Conservation (phyloP, 2,888 invertebrate genomes). For the Drosophila melanosoma region DNA sequence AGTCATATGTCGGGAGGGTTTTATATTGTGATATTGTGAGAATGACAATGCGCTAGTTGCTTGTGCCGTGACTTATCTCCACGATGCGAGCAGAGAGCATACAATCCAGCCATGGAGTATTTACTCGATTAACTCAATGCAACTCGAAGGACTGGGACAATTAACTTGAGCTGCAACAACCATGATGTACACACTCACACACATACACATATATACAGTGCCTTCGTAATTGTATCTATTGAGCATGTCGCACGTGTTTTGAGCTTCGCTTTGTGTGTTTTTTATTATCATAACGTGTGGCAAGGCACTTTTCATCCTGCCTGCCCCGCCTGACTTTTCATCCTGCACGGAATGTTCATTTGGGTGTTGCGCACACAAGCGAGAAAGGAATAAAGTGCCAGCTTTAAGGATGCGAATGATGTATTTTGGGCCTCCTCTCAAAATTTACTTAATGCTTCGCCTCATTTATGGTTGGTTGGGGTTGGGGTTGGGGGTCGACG, state of each 20-base stretch:
- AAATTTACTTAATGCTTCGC: slow-evolving; percentile 34
- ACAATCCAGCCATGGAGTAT: slow-evolving; percentile 31
- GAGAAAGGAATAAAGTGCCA: slow-evolving; percentile 58
- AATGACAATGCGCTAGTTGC: slow-evolving; percentile 48
- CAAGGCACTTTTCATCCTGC: slow-evolving; percentile 1
- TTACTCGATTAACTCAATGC: slow-evolving; percentile 62
- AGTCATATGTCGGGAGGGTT: slow-evolving; percentile 29
- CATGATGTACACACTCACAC: neutral
- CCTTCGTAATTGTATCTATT: slow-evolving; percentile 35
- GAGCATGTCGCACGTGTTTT: slow-evolving; percentile 62
- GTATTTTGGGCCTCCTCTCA: slow-evolving; percentile 22
- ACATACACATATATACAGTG: neutral
- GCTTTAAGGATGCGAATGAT: slow-evolving; percentile 40
- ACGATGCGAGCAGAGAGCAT: slow-evolving; percentile 29
- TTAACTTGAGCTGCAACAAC: slow-evolving; percentile 56
- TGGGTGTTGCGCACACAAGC: slow-evolving; percentile 54
- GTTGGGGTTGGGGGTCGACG: too few relatives aligned
- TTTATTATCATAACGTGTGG: slow-evolving; percentile 57
- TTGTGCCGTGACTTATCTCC: slow-evolving; percentile 64
- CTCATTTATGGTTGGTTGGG: neutral
- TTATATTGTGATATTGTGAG: slow-evolving; percentile 19
- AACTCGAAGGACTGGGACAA: slow-evolving; percentile 57
- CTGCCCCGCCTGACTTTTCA: slow-evolving; percentile 29
- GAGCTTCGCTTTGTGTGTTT: slow-evolving; percentile 38
- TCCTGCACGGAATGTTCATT: slow-evolving; percentile 33